Evolutionary conservation across 2,113 vertebrate species (phyloP).

Genomic region (Myocastor coypus): DNA sequence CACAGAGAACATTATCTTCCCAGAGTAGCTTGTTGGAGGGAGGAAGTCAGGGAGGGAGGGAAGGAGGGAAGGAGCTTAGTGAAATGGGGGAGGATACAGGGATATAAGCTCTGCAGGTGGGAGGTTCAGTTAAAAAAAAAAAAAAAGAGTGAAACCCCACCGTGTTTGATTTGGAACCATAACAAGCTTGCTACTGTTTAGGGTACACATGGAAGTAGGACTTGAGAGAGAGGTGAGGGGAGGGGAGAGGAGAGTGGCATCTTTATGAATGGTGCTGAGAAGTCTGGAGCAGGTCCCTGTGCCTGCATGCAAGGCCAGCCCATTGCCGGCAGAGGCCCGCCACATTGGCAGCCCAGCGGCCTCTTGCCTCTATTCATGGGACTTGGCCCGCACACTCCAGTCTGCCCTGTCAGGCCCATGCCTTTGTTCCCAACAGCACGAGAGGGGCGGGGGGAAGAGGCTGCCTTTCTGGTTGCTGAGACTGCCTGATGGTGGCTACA

Average conservation of each 20-base stretch:
- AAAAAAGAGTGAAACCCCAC: slow-evolving; percentile 34
- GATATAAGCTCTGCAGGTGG: background rate
- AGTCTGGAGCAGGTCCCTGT: background rate
- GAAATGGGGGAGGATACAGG: background rate
- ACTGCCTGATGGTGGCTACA: background rate
- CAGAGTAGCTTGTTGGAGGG: background rate
- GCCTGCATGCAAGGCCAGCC: background rate
- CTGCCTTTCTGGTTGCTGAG: background rate
- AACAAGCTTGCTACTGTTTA: slow-evolving; percentile 63
- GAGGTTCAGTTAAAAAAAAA: slow-evolving; percentile 46
- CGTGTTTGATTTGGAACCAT: slow-evolving; percentile 65
- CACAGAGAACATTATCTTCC: background rate
- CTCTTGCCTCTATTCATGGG: background rate
- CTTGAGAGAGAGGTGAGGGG: slow-evolving; percentile 16
- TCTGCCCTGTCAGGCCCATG: background rate
- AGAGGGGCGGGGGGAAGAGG: background rate
- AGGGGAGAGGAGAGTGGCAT: background rate
- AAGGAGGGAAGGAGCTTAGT: background rate
- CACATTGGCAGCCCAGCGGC: background rate
- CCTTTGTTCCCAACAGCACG: slow-evolving; percentile 29
- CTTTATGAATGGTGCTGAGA: slow-evolving; percentile 55
- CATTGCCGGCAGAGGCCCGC: background rate
- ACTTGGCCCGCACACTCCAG: slow-evolving; percentile 1
- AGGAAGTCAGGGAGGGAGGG: background rate
- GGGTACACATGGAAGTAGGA: slow-evolving; percentile 44